Percentiles rank a stretch among this genome's conserved stretches.
These are phyloP conservation scores for Heliangelus exortis DNA, from an alignment of 2,797 vertebrate genomes.

Conservation along the genomic window DNA sequence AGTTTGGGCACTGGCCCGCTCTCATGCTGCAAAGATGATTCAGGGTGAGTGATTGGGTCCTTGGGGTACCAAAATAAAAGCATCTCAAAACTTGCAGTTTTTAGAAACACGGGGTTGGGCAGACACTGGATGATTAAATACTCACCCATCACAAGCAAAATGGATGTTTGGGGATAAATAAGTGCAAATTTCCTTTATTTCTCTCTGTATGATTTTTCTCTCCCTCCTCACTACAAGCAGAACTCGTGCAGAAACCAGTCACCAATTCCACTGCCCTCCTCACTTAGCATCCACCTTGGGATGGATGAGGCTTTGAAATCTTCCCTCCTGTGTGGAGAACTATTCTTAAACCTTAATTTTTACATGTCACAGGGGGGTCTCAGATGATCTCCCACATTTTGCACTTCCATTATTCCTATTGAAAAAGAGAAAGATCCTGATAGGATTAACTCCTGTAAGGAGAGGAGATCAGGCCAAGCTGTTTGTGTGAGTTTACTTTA, in stretches of 20 bases:
- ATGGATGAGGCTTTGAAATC: neutral
- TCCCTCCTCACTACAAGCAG: neutral
- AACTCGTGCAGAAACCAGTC: neutral
- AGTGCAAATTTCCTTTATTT: neutral
- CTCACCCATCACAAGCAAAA: fast-evolving
- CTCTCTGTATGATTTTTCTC: neutral
- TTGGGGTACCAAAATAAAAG: neutral
- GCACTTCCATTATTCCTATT: neutral
- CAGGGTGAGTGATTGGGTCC: neutral
- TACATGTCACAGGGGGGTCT: neutral
- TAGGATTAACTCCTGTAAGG: too few species aligned
- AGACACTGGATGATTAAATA: neutral
- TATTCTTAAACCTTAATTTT: neutral
- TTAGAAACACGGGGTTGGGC: fast-evolving
- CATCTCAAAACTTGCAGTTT: fast-evolving
- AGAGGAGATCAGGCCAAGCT: too few species aligned
- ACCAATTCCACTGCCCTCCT: neutral
- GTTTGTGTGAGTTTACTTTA: too few species aligned
- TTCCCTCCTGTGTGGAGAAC: neutral
- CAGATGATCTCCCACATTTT: neutral
- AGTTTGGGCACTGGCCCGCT: neutral
- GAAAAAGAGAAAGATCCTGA: too few species aligned
- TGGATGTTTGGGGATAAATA: neutral
- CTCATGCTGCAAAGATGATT: neutral
- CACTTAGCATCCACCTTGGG: neutral